phyloP scores from a whole-genome alignment of 2,888 invertebrate species.

The Eilema griseolum region DNA sequence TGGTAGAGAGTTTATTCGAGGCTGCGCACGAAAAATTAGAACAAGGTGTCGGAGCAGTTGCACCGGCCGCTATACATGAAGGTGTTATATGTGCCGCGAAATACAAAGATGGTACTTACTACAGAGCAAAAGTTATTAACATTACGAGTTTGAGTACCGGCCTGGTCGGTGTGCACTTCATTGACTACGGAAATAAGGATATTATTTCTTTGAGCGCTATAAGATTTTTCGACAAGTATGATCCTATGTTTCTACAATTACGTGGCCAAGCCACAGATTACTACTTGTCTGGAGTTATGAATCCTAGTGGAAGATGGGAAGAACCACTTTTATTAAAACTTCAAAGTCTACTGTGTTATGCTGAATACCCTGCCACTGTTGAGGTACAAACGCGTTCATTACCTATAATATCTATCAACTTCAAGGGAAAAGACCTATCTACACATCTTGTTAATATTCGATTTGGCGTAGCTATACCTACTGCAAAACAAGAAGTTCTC shows the following conservation, averaged over 20 bases:
- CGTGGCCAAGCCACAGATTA: constrained; percentile 88
- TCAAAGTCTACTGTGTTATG: constrained; percentile 77
- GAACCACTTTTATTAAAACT: constrained; percentile 75
- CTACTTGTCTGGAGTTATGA: constrained; percentile 86
- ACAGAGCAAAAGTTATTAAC: constrained; percentile 88
- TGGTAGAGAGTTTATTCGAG: constrained; percentile 85
- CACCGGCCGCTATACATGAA: constrained; percentile 80
- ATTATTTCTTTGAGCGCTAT: constrained; percentile 87
- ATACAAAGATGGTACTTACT: constrained; percentile 89
- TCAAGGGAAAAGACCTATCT: constrained; percentile 82
- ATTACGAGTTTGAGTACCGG: constrained; percentile 80
- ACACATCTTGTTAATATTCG: constrained; percentile 77
- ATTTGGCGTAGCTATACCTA: constrained; percentile 77
- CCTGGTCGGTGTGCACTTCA: constrained; percentile 88
- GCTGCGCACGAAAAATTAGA: constrained; percentile 75
- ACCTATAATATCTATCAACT: constrained; percentile 79
- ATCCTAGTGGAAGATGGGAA: constrained; percentile 85
- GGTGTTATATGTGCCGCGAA: constrained; percentile 89
- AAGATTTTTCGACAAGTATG: constrained; percentile 85
- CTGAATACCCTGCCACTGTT: constrained; percentile 72
- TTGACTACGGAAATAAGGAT: constrained; percentile 90
- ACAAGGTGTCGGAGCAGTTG: constrained; percentile 78
- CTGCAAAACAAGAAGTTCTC: constrained; percentile 81
- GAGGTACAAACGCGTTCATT: constrained; percentile 73
- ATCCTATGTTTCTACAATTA: constrained; percentile 80